A percentile compares a stretch with the other conserved stretches of the same genome.
Conservation (phyloP, 2,113 vertebrate species). For the Cervus canadensis region DNA sequence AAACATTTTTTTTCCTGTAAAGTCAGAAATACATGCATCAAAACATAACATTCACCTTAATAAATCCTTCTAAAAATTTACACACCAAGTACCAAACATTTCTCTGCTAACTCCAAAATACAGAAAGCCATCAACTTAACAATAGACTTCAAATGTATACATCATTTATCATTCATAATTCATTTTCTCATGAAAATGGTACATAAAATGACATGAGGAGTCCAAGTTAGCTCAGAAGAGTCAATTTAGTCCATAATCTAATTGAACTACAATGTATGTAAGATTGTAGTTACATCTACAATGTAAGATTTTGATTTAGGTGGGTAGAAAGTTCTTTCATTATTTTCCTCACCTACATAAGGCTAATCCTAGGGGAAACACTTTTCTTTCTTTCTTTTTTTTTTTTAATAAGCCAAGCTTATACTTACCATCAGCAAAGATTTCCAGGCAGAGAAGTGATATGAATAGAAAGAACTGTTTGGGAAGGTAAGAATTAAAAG, state of each 20-base stretch:
- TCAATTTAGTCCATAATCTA: not conserved
- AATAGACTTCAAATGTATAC: not conserved
- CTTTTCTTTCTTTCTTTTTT: not conserved
- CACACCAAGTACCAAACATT: not conserved
- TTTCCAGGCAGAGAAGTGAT: not conserved
- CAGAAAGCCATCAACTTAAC: not conserved
- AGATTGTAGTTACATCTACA: not conserved
- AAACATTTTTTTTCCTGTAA: not conserved
- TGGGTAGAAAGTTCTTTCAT: not conserved
- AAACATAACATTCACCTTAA: not conserved
- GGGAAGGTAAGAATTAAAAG: not conserved
- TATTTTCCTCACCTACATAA: not conserved
- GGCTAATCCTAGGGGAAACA: not conserved
- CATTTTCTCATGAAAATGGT: not conserved
- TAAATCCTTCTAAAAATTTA: not conserved
- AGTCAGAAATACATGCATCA: not conserved
- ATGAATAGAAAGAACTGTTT: not conserved
- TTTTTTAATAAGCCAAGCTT: not conserved
- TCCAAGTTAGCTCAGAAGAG: not conserved
- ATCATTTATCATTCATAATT: not conserved
- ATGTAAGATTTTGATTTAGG: not conserved
- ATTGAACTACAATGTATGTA: not conserved
- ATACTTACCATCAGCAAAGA: not conserved
- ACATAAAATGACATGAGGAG: not conserved
- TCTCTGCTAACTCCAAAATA: conserved; percentile 25